Evolutionary conservation across 2,888 invertebrate genomes (phyloP).

Genomic region (Hemicrepidius hirtus): DNA sequence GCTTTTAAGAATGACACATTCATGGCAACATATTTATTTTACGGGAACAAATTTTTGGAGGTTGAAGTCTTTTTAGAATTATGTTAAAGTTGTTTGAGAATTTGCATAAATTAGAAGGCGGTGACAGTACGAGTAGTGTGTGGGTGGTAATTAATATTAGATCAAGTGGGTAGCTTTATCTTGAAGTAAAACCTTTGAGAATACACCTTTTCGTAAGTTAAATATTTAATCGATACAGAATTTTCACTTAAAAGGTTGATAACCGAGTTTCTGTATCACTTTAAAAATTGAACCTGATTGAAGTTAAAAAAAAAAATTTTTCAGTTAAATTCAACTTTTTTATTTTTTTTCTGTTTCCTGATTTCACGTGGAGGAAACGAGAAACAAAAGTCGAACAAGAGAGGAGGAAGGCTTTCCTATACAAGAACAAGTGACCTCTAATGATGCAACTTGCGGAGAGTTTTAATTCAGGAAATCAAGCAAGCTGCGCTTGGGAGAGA

Average conservation of each 20-base stretch:
- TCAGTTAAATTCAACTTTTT: too few relatives aligned
- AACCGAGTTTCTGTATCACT: too few relatives aligned
- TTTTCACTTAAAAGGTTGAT: too few relatives aligned
- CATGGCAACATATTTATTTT: too few relatives aligned
- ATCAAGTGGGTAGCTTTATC: background rate
- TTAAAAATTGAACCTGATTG: too few relatives aligned
- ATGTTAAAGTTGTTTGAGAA: background rate
- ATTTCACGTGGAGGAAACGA: too few relatives aligned
- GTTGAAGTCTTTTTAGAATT: too few relatives aligned
- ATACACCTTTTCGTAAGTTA: background rate
- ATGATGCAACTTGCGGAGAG: conserved; percentile 61
- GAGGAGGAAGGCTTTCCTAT: conserved; percentile 38
- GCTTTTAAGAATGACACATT: too few relatives aligned
- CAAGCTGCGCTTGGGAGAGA: conserved; percentile 56
- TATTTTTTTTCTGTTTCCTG: too few relatives aligned
- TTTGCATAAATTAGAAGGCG: conserved; percentile 2
- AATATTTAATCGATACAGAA: too few relatives aligned
- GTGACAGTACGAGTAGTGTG: background rate
- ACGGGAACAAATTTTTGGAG: too few relatives aligned
- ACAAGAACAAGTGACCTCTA: conserved; percentile 60
- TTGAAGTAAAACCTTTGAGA: background rate
- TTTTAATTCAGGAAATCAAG: conserved; percentile 60
- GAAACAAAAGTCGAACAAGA: background rate
- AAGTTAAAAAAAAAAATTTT: too few relatives aligned
- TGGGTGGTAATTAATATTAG: conserved; percentile 3